Conservation (phyloP, 1,140 invertebrate species). For the Odontomachus brunneus region DNA sequence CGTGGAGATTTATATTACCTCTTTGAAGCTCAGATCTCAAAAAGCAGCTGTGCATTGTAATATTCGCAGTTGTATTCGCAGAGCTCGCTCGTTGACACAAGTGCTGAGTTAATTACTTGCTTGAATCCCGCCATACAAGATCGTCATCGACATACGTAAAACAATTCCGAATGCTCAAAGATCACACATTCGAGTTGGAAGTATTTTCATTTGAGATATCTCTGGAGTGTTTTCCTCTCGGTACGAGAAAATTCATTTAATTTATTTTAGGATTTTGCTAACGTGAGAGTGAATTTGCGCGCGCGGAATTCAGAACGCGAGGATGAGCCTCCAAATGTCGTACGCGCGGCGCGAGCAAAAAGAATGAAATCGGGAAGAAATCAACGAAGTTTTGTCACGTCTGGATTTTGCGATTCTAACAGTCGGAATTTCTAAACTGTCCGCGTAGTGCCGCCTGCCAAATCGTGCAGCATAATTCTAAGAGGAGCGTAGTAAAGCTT, state of each 20-base stretch:
- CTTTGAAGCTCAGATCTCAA: not conserved
- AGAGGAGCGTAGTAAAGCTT: constrained; percentile 19
- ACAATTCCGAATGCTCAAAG: not conserved
- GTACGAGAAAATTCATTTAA: not conserved
- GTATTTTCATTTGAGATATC: not conserved
- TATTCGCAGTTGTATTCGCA: not conserved
- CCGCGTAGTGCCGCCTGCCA: constrained; percentile 42
- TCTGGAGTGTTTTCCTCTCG: not conserved
- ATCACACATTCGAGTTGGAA: not conserved
- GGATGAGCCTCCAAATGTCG: not conserved
- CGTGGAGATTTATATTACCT: not conserved
- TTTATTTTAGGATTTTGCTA: constrained; percentile 2
- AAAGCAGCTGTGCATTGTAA: not conserved
- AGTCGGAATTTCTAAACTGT: constrained; percentile 69
- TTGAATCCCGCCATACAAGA: not conserved
- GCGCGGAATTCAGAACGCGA: not conserved
- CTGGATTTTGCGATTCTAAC: constrained; percentile 70
- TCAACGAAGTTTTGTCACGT: constrained; percentile 59
- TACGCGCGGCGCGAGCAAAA: constrained; percentile 7
- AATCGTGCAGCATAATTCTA: constrained; percentile 28
- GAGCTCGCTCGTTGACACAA: not conserved
- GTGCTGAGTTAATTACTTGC: not conserved
- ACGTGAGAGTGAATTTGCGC: not conserved
- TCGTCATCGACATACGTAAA: not conserved
- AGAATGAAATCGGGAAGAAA: constrained; percentile 64